Conservation (phyloP, 2,113 vertebrate genomes). For the Actinemys pallida region DNA sequence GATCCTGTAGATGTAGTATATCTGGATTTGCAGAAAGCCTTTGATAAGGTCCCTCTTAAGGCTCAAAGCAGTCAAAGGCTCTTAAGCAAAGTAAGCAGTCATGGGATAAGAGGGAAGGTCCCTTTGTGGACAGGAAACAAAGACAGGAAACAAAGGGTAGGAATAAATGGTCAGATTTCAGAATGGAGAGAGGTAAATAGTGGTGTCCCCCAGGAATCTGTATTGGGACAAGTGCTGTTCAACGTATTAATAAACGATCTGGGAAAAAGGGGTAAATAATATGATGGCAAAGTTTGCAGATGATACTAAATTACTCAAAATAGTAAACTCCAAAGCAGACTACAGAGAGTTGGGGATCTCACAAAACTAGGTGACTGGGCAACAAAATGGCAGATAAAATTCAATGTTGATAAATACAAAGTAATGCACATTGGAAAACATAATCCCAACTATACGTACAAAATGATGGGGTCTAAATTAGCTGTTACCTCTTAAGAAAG, state of each 20-base stretch:
- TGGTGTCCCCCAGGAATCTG: neutral
- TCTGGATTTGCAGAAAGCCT: neutral
- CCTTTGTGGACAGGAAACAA: no score
- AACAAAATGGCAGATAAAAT: neutral
- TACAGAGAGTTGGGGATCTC: neutral
- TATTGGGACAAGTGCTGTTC: neutral
- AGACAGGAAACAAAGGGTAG: neutral
- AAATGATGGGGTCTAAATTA: neutral
- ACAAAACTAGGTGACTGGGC: neutral
- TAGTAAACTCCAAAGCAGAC: neutral
- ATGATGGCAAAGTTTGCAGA: neutral
- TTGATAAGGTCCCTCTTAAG: neutral
- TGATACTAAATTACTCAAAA: neutral
- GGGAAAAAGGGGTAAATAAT: neutral
- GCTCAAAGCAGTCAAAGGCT: neutral
- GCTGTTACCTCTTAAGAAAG: neutral
- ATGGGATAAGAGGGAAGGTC: neutral
- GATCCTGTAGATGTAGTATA: neutral
- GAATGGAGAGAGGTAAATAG: neutral
- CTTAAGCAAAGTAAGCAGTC: neutral
- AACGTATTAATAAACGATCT: neutral
- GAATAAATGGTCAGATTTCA: neutral
- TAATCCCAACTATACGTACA: neutral
- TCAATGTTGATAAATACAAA: neutral
- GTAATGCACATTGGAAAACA: neutral